These are phyloP conservation scores for Python bivittatus DNA, from an alignment of 2,113 vertebrate species.

Conservation along the genomic window DNA sequence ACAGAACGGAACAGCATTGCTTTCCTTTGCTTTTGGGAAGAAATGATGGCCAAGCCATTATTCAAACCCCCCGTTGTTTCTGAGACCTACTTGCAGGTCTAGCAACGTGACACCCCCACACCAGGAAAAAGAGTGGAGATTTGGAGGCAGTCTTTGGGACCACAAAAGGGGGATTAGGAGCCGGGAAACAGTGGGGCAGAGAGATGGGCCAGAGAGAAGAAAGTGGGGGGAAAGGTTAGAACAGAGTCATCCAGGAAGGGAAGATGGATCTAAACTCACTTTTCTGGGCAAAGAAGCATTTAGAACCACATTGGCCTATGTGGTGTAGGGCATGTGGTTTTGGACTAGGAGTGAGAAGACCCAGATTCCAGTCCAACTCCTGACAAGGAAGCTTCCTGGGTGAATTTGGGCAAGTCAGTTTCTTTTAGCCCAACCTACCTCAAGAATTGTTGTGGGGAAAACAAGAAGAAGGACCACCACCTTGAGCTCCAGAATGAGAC, in stretches of 20 bases:
- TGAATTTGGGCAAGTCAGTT: too few relatives aligned
- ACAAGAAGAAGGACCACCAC: too few relatives aligned
- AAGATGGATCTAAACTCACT: background rate
- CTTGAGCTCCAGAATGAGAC: too few relatives aligned
- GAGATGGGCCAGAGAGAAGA: background rate
- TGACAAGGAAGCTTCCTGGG: too few relatives aligned
- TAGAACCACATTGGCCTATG: too few relatives aligned
- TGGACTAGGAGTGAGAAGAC: too few relatives aligned
- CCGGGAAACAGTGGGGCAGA: background rate
- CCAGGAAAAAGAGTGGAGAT: background rate
- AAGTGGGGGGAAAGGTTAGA: background rate
- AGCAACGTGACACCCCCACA: background rate
- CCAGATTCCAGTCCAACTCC: too few relatives aligned
- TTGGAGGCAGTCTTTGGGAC: background rate
- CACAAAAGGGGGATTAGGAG: background rate
- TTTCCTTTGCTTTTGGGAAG: background rate
- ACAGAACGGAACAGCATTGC: background rate
- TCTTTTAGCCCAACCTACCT: too few relatives aligned
- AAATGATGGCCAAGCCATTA: background rate
- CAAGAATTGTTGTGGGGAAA: too few relatives aligned
- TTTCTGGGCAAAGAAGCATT: too few relatives aligned
- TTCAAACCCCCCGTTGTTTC: background rate
- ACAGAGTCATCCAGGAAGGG: background rate
- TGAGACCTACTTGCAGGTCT: background rate
- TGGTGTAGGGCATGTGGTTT: too few relatives aligned